Percentiles rank a stretch among this genome's conserved stretches.
These are phyloP conservation scores for Zootoca vivipara DNA, from an alignment of 2,113 vertebrate species.

Conservation along the genomic window DNA sequence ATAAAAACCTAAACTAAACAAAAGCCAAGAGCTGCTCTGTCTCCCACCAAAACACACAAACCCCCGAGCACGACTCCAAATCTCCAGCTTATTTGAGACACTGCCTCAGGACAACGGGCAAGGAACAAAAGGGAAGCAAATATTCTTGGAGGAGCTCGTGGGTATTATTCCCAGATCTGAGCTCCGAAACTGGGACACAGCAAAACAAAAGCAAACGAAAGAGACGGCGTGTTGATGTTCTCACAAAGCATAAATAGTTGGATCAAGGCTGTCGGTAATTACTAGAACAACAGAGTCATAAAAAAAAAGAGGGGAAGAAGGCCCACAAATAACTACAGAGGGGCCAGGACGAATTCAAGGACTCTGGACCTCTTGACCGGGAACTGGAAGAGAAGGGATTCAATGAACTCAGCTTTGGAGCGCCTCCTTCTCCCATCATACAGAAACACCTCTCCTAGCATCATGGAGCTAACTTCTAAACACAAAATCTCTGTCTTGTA, in stretches of 20 bases:
- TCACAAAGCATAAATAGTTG: slow-evolving; percentile 69
- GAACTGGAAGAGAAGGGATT: slow-evolving; percentile 62
- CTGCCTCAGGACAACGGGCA: slow-evolving; percentile 45
- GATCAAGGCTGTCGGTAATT: slow-evolving; percentile 61
- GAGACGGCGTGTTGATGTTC: slow-evolving; percentile 54
- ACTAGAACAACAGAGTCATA: slow-evolving; percentile 69
- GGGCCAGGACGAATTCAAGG: slow-evolving; percentile 48
- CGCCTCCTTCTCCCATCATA: background rate
- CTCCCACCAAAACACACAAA: background rate
- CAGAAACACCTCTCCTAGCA: slow-evolving; percentile 29
- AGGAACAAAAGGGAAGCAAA: slow-evolving; percentile 40
- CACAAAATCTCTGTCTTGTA: background rate
- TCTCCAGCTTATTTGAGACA: slow-evolving; percentile 2
- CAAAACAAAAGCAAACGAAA: background rate
- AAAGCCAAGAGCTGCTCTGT: slow-evolving; percentile 2
- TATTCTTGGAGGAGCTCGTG: slow-evolving; percentile 37
- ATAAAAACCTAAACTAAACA: background rate
- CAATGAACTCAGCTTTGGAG: slow-evolving; percentile 38
- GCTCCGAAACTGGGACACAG: slow-evolving; percentile 51
- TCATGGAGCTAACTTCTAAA: background rate
- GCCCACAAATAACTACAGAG: slow-evolving; percentile 59
- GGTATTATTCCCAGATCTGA: slow-evolving; percentile 52
- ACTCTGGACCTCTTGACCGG: slow-evolving; percentile 14
- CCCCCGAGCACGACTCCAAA: slow-evolving; percentile 18
- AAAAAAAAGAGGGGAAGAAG: slow-evolving; percentile 59